Evolutionary conservation across 2,113 vertebrate genomes (phyloP).

Genomic region (Psettodes erumei): DNA sequence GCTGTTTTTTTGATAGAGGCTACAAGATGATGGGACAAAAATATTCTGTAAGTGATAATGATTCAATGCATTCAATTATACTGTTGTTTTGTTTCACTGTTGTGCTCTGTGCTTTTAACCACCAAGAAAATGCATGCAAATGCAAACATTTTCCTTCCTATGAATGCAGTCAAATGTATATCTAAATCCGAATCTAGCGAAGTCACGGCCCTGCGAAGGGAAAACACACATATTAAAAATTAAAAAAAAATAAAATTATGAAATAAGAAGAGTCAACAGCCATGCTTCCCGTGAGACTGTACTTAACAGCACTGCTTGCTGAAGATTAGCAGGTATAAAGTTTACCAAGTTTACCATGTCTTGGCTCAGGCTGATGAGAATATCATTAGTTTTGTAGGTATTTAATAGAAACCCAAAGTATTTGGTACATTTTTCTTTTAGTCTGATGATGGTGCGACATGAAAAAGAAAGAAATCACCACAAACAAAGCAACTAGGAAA

Average conservation of each 20-base stretch:
- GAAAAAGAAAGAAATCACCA: background rate
- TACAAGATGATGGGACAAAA: conserved; percentile 10
- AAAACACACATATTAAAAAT: background rate
- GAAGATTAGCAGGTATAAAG: background rate
- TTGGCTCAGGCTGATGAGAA: background rate
- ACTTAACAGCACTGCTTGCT: no score
- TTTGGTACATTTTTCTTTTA: no score
- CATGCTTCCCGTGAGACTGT: background rate
- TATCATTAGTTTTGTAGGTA: background rate
- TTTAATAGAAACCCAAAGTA: no score
- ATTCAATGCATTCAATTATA: conserved; percentile 36
- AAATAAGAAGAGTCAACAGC: background rate
- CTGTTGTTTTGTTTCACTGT: background rate
- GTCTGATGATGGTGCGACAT: background rate
- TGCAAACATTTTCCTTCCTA: background rate
- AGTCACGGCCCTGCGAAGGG: background rate
- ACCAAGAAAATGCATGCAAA: background rate
- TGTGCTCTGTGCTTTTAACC: background rate
- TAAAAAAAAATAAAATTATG: background rate
- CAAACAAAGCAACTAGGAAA: background rate
- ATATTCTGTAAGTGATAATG: conserved; percentile 18
- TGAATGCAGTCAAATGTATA: background rate
- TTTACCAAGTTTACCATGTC: background rate
- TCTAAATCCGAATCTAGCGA: background rate
- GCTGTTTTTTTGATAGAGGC: conserved; percentile 8